Evolutionary conservation across 2,113 vertebrate species (phyloP), one percentile per base, ranked within the genome.

Genomic region (Alexandromys fortis): DNA sequence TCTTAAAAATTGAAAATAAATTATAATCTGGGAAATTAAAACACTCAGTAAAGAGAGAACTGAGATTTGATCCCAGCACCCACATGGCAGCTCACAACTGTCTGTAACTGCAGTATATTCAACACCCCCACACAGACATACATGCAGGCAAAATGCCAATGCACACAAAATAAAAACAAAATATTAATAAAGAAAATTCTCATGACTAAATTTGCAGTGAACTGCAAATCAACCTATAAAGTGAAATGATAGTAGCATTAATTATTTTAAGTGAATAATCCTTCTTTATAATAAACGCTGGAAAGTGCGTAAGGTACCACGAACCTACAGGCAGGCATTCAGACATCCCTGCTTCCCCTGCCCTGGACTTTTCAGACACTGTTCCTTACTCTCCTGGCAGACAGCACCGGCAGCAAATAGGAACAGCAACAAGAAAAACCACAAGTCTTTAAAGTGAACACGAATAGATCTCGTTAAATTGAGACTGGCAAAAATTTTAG

Each of bases 1-100:
- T 95, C 94, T 73, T 73, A 0, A 85, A 97, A 95, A 95, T 21
- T 79, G 16, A 94, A 89, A 92, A 89, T 35, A 70, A 96, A 83
- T 75, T 94, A 73, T 24, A 96, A 91, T 24, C 45, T 89, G 78
- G 55, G 77, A 89, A 96, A 96, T 77, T 82, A 91, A 95, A 89
- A 91, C 21, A 89, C 17, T 33, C 58, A 91, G n/a, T 55, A 76
- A 65, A 68, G 30, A 86, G 42, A 67, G 28, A 67, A 45, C 17
- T 14, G 28, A 12, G 38, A 42, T 85, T 45, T 63, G n/a, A 63
- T 45, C 38, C 38, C 38, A 85, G 61, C 42, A 47, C 38, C 61
- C 61, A 86, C 61, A 47, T 1, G 28, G 38, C 42, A 47, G 26
- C 17, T 67, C 16, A 86, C 28, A 65, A 47, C 82, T 21, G 30